phyloP scores from a whole-genome alignment of 2,888 invertebrate species.

The Melolontha melolontha region DNA sequence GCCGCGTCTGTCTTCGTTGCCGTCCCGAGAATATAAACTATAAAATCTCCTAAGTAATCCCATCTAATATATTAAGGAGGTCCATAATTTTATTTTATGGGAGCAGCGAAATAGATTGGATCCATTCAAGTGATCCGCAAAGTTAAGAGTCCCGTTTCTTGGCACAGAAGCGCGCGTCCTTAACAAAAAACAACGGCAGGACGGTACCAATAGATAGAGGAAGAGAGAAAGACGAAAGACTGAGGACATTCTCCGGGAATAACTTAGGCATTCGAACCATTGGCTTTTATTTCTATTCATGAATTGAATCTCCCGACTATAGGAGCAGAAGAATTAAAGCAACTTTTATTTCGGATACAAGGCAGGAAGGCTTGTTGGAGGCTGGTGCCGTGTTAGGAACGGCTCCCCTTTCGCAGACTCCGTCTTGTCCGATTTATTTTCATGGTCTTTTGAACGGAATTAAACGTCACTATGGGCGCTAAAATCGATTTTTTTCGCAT shows the following conservation, averaged over 20 bases:
- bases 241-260: conserved; percentile 28
- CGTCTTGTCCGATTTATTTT: not conserved
- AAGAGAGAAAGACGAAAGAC: not conserved
- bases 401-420: not conserved
- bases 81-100: conserved; percentile 63
- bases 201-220: conserved; percentile 9
- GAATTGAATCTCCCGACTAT: conserved; percentile 56
- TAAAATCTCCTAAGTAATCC: conserved; percentile 60
- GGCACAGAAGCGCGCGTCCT: conserved; percentile 44
- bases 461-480: too few species aligned
- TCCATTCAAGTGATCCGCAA: conserved; percentile 61
- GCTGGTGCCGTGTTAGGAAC: not conserved
- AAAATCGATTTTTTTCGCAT: too few species aligned
- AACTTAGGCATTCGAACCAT: conserved; percentile 61
- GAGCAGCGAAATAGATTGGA: conserved; percentile 60
- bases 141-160: conserved; percentile 59
- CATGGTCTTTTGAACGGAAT: too few species aligned
- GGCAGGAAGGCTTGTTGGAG: not conserved
- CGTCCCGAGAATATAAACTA: conserved; percentile 45
- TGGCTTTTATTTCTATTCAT: conserved; percentile 64
- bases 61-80: conserved; percentile 61
- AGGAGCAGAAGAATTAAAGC: conserved; percentile 26
- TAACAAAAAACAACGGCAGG: conserved; percentile 38
- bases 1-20: not conserved
- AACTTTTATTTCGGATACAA: conserved; percentile 33